These are phyloP conservation scores for Anniella stebbinsi DNA, from an alignment of 2,797 vertebrate genomes.

Conservation along the genomic window DNA sequence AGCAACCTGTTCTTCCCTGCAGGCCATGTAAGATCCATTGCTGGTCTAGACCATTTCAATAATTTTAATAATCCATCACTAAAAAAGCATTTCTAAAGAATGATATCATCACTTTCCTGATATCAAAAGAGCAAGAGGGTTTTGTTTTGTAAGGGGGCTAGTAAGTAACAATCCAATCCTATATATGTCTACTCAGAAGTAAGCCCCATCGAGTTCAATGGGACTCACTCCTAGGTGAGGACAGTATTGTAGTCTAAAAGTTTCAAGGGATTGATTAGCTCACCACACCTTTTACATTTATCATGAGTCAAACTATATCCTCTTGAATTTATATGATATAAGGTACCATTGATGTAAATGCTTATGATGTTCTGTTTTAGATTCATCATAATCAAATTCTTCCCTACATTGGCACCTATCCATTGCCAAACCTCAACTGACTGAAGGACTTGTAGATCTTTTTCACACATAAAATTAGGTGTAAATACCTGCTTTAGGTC, in stretches of 20 bases:
- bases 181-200: neutral
- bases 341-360: too few species aligned
- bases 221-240: neutral
- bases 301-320: too few species aligned
- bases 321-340: too few species aligned
- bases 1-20: neutral
- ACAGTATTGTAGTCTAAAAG: neutral
- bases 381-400: too few species aligned
- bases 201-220: neutral
- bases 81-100: slow-evolving; percentile 21
- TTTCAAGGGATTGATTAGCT: neutral
- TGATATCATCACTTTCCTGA: neutral
- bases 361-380: too few species aligned
- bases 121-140: neutral
- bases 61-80: neutral
- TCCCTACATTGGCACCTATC: too few species aligned
- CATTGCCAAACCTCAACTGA: too few species aligned
- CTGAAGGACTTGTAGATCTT: too few species aligned
- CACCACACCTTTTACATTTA: too few species aligned
- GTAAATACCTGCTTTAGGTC: too few species aligned
- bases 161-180: neutral
- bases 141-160: neutral
- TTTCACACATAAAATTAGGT: too few species aligned
- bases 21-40: neutral
- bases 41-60: neutral